A percentile compares a stretch with the other conserved stretches of the same genome.
Conservation (phyloP, 2,113 vertebrate species). For the Menura novaehollandiae region DNA sequence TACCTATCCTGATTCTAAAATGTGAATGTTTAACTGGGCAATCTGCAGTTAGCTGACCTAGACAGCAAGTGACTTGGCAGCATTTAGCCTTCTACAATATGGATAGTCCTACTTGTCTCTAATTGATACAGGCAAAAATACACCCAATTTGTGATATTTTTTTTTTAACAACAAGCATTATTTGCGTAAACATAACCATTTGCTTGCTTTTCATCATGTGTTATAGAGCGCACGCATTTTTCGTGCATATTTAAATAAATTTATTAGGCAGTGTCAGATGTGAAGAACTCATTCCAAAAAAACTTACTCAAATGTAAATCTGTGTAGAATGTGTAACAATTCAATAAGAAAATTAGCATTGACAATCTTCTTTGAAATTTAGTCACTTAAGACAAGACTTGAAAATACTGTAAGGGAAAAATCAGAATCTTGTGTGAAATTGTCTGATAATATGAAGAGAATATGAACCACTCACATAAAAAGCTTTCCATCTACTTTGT, state of each 20-base stretch:
- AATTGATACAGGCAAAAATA: background rate
- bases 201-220: background rate
- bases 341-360: background rate
- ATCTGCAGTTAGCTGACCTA: background rate
- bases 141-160: background rate
- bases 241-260: background rate
- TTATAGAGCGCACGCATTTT: fast-evolving
- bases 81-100: background rate
- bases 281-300: background rate
- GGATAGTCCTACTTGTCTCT: background rate
- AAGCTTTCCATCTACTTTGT: background rate
- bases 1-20: background rate
- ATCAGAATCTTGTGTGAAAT: background rate
- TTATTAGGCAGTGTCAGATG: background rate
- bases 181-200: background rate
- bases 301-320: background rate
- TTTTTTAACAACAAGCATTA: background rate
- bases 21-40: background rate
- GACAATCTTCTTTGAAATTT: background rate
- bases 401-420: background rate
- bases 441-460: background rate
- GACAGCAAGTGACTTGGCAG: background rate
- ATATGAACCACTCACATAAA: background rate
- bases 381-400: background rate
- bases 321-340: background rate